phyloP scores from a whole-genome alignment of 2,113 vertebrate genomes.

The Macrotis lagotis region DNA sequence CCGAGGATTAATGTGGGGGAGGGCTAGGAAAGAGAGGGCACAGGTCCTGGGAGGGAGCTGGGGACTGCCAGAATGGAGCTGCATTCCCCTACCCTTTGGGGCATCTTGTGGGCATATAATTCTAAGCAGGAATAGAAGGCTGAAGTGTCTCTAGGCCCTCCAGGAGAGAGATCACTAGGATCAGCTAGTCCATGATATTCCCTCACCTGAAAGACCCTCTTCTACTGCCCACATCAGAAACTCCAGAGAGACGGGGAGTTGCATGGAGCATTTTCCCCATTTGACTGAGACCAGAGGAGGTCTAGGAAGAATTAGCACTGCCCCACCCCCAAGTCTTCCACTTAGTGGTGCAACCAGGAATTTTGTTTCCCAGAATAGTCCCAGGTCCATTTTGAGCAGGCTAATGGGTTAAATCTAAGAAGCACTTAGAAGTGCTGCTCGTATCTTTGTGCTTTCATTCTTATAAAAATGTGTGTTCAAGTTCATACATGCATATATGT shows the following conservation, averaged over 20 bases:
- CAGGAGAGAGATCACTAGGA: neutral
- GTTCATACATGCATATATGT: neutral
- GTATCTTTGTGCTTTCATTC: neutral
- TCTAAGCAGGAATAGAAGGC: neutral
- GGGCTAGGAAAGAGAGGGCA: slow-evolving; percentile 35
- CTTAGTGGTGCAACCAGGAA: neutral
- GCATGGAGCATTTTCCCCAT: neutral
- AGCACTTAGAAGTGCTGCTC: too few relatives aligned
- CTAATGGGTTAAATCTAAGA: neutral
- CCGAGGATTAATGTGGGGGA: slow-evolving; percentile 89
- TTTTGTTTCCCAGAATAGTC: neutral
- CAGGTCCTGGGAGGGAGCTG: slow-evolving; percentile 38
- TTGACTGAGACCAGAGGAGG: neutral
- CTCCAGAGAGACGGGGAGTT: neutral
- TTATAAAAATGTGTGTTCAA: neutral
- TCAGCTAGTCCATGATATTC: neutral
- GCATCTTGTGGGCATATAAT: slow-evolving; percentile 36
- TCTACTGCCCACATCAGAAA: neutral
- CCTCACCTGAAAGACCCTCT: neutral
- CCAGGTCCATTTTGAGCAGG: neutral
- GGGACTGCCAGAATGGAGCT: slow-evolving; percentile 58
- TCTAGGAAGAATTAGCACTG: neutral
- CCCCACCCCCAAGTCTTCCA: neutral
- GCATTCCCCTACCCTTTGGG: slow-evolving; percentile 45
- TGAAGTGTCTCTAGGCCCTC: slow-evolving; percentile 4